phyloP scores from a whole-genome alignment of 2,888 invertebrate species.

The Ptycholaimellus sp. region DNA sequence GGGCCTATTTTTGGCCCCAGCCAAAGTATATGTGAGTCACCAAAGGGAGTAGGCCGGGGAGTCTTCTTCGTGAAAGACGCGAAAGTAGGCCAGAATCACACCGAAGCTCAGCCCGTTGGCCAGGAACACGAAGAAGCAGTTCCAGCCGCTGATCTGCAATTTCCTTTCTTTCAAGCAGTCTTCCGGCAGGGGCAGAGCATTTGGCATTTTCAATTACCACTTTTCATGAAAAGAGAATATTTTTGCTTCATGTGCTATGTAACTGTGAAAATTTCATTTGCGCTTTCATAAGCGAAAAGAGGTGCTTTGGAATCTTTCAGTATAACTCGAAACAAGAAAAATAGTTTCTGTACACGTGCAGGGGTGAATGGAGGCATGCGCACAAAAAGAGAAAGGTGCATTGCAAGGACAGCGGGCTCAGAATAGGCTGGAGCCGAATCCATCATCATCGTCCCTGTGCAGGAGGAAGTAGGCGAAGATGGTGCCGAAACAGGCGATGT shows the following conservation, averaged over 20 bases:
- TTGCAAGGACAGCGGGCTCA: background rate
- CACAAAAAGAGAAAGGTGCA: background rate
- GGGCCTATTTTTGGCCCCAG: too few relatives aligned
- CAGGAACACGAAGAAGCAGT: conserved; percentile 13
- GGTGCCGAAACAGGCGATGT: conserved; percentile 12
- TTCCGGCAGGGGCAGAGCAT: too few relatives aligned
- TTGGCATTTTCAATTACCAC: too few relatives aligned
- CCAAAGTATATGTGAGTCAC: too few relatives aligned
- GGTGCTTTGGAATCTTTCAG: too few relatives aligned
- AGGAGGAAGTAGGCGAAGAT: conserved; percentile 21
- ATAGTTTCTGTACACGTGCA: too few relatives aligned
- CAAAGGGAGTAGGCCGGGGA: background rate
- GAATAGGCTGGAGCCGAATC: conserved; percentile 12
- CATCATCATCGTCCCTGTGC: conserved; percentile 18
- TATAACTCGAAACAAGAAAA: too few relatives aligned
- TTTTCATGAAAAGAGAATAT: too few relatives aligned
- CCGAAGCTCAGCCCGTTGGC: conserved; percentile 16
- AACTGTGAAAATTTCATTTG: too few relatives aligned
- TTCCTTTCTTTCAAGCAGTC: background rate
- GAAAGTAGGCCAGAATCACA: conserved; percentile 14
- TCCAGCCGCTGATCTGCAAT: conserved; percentile 12
- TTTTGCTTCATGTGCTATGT: too few relatives aligned
- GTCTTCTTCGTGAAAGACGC: conserved; percentile 15
- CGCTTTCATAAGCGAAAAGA: too few relatives aligned
- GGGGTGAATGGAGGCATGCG: too few relatives aligned